Evolutionary conservation across 2,797 vertebrate species (phyloP).

Genomic region (Amazonetta brasiliensis): DNA sequence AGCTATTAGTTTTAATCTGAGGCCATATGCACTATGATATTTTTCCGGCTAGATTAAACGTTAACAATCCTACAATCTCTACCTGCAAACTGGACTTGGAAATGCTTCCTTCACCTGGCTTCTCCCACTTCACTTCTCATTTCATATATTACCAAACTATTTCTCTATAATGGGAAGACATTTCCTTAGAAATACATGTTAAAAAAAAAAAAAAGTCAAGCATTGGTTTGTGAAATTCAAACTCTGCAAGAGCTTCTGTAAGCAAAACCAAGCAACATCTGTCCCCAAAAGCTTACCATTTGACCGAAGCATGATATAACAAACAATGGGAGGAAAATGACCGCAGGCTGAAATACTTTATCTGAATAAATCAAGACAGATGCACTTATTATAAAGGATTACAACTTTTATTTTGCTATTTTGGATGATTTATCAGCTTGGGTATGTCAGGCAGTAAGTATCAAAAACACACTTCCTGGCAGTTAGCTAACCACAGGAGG

Average conservation of each 20-base stretch:
- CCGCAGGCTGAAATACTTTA: neutral
- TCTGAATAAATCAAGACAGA: neutral
- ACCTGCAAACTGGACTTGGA: neutral
- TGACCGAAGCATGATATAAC: neutral
- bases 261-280: neutral
- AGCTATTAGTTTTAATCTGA: neutral
- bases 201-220: neutral
- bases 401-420: neutral
- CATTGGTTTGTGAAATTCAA: neutral
- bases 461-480: neutral
- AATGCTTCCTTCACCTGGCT: neutral
- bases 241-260: neutral
- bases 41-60: neutral
- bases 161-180: neutral
- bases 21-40: neutral
- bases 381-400: neutral
- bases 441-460: neutral
- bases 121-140: neutral
- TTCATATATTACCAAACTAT: neutral
- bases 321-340: neutral
- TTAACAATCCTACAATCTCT: neutral
- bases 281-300: neutral
- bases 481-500: neutral
- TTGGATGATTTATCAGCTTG: neutral
- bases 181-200: neutral